Percentiles rank a stretch among this genome's conserved stretches.
Conservation (phyloP, 2,888 invertebrate species). For the Megastigmus dorsalis region DNA sequence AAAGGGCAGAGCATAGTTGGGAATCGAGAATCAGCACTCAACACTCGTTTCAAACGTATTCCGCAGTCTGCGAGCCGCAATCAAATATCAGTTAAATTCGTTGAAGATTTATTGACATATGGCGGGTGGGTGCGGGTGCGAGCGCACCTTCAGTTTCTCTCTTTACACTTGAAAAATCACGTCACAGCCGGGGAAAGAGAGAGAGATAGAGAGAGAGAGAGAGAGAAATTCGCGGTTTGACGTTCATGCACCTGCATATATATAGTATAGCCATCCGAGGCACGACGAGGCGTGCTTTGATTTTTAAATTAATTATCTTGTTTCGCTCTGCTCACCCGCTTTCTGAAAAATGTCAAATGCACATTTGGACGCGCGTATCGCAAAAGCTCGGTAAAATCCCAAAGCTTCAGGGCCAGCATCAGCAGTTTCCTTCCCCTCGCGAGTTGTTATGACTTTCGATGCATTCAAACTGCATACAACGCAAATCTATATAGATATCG, state of each 20-base stretch:
- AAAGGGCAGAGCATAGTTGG: too few relatives aligned
- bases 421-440: too few relatives aligned
- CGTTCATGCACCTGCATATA: conserved; percentile 25
- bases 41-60: too few relatives aligned
- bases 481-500: not conserved
- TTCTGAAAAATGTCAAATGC: conserved; percentile 48
- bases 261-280: too few relatives aligned
- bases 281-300: conserved; percentile 31
- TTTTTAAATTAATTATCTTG: conserved; percentile 50
- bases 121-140: too few relatives aligned
- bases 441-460: conserved; percentile 6
- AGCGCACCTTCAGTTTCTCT: conserved; percentile 20
- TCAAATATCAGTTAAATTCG: conserved; percentile 29
- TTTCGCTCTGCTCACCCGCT: conserved; percentile 27
- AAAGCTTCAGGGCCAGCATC: conserved; percentile 16
- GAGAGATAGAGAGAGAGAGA: too few relatives aligned
- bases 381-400: conserved; percentile 19
- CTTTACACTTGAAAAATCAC: conserved; percentile 48
- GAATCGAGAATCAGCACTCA: too few relatives aligned
- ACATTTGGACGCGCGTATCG: conserved; percentile 28
- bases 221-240: conserved; percentile 22
- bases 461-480: not conserved
- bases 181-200: conserved; percentile 15
- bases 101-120: conserved; percentile 33
- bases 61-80: not conserved